Evolutionary conservation across 2,888 invertebrate species (phyloP).

Genomic region (Andrena bicolor): DNA sequence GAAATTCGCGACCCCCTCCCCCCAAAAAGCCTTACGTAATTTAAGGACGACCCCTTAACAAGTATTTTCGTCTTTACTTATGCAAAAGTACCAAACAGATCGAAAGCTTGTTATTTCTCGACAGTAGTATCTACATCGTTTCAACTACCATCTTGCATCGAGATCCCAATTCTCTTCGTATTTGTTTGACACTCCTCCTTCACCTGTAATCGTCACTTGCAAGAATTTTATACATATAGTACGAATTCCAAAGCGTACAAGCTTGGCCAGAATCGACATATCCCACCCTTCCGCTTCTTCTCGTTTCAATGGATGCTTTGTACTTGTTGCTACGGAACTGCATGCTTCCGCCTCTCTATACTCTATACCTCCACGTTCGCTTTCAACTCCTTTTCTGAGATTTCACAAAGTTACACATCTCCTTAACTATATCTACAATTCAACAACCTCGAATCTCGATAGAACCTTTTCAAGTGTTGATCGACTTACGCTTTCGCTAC

Average conservation of each 20-base stretch:
- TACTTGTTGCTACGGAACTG: conserved; percentile 45
- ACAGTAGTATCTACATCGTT: too few species aligned
- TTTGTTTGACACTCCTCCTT: conserved; percentile 9
- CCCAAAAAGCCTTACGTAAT: too few species aligned
- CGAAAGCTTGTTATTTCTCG: too few species aligned
- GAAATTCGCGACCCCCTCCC: too few species aligned
- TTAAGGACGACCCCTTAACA: too few species aligned
- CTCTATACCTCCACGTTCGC: background rate
- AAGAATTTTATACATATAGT: conserved; percentile 1
- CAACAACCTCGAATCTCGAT: background rate
- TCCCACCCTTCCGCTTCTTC: conserved; percentile 39
- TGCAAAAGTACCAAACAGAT: too few species aligned
- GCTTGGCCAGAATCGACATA: conserved; percentile 44
- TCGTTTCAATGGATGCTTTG: conserved; percentile 37
- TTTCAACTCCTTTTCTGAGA: conserved; percentile 3
- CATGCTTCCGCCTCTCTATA: conserved; percentile 24
- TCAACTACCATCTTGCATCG: background rate
- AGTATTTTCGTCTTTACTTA: too few species aligned
- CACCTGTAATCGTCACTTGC: conserved; percentile 12
- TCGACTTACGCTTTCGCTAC: background rate
- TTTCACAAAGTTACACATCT: background rate
- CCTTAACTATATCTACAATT: background rate
- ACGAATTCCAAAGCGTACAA: conserved; percentile 22
- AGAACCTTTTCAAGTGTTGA: background rate
- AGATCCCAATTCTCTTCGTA: background rate